Evolutionary conservation across 2,888 invertebrate species (phyloP).

Genomic region (Apamea crenata): DNA sequence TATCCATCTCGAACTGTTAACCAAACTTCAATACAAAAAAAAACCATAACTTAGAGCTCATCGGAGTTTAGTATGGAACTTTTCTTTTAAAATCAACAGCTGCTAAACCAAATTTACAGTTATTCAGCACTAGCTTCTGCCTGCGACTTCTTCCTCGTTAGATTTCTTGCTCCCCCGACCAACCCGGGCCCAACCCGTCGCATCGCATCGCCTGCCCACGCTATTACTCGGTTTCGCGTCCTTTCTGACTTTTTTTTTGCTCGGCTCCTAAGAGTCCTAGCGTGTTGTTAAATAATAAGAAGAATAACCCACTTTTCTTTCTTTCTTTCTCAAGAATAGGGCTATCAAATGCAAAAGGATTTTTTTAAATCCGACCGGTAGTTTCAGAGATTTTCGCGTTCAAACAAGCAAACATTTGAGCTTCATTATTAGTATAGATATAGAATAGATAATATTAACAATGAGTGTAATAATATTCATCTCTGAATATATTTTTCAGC

Average conservation of each 20-base stretch:
- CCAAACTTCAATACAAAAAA: neutral
- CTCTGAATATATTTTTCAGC: neutral
- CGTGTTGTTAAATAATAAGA: neutral
- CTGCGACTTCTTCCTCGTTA: neutral
- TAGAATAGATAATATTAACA: conserved; percentile 7
- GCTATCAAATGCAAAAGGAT: neutral
- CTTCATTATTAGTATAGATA: neutral
- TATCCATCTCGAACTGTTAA: neutral
- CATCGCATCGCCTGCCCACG: neutral
- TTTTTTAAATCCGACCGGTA: neutral
- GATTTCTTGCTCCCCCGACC: neutral
- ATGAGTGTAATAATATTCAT: conserved; percentile 32
- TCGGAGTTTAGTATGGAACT: neutral
- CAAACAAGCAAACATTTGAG: neutral
- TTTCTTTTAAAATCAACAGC: neutral
- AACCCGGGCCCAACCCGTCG: too few relatives aligned
- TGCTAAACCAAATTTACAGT: neutral
- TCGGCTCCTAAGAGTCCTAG: neutral
- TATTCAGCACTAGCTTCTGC: neutral
- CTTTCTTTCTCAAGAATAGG: neutral
- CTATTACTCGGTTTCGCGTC: neutral
- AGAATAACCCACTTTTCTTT: too few relatives aligned
- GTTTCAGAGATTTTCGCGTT: neutral
- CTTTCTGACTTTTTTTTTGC: neutral
- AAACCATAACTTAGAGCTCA: neutral